Conservation (phyloP, 2,888 invertebrate species). For the Dryocosmus kuriphilus region DNA sequence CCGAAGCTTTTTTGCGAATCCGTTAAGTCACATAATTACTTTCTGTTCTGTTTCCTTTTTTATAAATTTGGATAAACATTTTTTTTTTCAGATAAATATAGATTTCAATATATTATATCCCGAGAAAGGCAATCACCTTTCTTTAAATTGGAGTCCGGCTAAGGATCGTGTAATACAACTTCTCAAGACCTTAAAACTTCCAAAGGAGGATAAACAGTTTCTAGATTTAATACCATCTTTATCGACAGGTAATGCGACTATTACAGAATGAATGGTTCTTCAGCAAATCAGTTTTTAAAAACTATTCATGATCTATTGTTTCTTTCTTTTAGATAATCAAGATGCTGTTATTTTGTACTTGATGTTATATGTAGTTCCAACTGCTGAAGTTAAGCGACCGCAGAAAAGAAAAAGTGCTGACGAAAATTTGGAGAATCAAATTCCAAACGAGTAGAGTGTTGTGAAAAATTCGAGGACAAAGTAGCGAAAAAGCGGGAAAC, state of each 20-base stretch:
- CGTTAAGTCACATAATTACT: neutral
- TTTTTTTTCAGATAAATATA: neutral
- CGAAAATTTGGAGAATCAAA: neutral
- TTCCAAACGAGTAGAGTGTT: too few species aligned
- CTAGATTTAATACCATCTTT: neutral
- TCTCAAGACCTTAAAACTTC: neutral
- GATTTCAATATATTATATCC: neutral
- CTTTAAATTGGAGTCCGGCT: neutral
- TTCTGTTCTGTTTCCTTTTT: too few species aligned
- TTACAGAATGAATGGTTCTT: neutral
- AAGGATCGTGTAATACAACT: neutral
- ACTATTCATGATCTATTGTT: neutral
- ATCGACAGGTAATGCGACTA: neutral
- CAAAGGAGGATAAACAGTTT: neutral
- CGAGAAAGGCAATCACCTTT: neutral
- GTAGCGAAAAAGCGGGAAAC: neutral
- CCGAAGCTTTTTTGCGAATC: too few species aligned
- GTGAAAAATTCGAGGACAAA: neutral
- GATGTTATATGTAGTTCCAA: too few species aligned
- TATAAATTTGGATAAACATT: neutral
- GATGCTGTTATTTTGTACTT: too few species aligned
- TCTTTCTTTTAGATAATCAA: too few species aligned
- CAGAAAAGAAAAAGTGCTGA: too few species aligned
- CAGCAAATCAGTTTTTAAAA: neutral
- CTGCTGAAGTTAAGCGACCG: too few species aligned